Evolutionary conservation across 35 echinoderm and acorn worm genomes (phyloP).

Genomic region (Antedon bifida): DNA sequence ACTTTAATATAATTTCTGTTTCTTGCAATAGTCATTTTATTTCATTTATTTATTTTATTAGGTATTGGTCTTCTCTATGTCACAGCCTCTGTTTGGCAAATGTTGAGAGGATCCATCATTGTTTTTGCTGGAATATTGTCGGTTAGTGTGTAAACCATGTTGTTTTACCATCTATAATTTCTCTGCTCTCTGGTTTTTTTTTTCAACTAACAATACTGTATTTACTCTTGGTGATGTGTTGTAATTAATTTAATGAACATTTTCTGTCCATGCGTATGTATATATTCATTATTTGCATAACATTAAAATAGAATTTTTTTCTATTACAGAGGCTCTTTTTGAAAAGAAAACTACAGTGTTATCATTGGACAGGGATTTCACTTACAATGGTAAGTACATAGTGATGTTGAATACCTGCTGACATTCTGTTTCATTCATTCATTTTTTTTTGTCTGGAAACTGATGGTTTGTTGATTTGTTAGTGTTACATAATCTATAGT

Average conservation of each 20-base stretch:
- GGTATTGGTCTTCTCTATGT: slow-evolving; percentile 83
- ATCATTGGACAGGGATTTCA: slow-evolving; percentile 64
- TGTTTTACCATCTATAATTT: background rate
- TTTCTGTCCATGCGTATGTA: too few species aligned
- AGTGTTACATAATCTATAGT: too few species aligned
- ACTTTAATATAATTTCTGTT: background rate
- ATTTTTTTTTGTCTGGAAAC: too few species aligned
- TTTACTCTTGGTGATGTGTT: background rate
- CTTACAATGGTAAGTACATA: slow-evolving; percentile 39
- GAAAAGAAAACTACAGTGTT: slow-evolving; percentile 49
- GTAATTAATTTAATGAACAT: too few species aligned
- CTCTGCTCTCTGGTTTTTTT: background rate
- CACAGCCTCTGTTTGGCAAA: slow-evolving; percentile 90
- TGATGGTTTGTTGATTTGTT: too few species aligned
- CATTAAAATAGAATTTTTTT: too few species aligned
- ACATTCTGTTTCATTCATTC: too few species aligned
- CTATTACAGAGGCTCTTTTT: slow-evolving; percentile 49
- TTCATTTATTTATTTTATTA: slow-evolving; percentile 7
- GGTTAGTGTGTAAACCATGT: slow-evolving; percentile 19
- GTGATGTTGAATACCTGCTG: background rate
- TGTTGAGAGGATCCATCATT: slow-evolving; percentile 75
- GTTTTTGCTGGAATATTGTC: slow-evolving; percentile 83
- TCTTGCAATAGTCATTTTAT: background rate
- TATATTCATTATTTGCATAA: too few species aligned
- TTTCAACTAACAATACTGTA: background rate